Evolutionary conservation across 2,797 vertebrate species (phyloP).

Genomic region (Myotis vivesi): DNA sequence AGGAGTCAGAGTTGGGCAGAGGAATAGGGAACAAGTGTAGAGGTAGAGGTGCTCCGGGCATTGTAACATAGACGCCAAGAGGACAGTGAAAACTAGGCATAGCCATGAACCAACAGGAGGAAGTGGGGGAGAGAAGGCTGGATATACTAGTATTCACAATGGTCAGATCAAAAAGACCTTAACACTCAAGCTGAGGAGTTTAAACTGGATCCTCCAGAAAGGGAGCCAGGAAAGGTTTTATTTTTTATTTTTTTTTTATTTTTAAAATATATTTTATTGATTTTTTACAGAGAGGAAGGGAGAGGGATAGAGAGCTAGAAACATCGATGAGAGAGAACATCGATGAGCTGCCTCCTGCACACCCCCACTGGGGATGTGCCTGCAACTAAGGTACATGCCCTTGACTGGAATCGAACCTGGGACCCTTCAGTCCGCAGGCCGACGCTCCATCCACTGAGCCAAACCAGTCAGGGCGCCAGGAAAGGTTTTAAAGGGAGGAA

Average conservation of each 20-base stretch:
- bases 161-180: constrained; percentile 33
- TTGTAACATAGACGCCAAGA: neutral
- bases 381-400: too few relatives aligned
- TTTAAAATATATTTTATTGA: too few relatives aligned
- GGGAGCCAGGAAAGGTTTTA: neutral
- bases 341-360: too few relatives aligned
- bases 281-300: too few relatives aligned
- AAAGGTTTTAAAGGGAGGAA: neutral
- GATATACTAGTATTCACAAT: too few relatives aligned
- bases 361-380: too few relatives aligned
- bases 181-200: neutral
- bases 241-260: too few relatives aligned
- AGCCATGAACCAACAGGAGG: neutral
- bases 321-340: too few relatives aligned
- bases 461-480: neutral
- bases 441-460: too few relatives aligned
- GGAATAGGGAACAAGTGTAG: neutral
- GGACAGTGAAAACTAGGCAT: neutral
- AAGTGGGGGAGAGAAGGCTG: neutral
- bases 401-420: too few relatives aligned
- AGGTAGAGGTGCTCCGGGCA: neutral
- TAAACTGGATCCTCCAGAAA: neutral
- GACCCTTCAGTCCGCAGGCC: too few relatives aligned
- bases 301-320: too few relatives aligned
- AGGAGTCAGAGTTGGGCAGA: neutral